Evolutionary conservation across 2,888 invertebrate genomes (phyloP).

Genomic region (Conops quadrifasciatus): DNA sequence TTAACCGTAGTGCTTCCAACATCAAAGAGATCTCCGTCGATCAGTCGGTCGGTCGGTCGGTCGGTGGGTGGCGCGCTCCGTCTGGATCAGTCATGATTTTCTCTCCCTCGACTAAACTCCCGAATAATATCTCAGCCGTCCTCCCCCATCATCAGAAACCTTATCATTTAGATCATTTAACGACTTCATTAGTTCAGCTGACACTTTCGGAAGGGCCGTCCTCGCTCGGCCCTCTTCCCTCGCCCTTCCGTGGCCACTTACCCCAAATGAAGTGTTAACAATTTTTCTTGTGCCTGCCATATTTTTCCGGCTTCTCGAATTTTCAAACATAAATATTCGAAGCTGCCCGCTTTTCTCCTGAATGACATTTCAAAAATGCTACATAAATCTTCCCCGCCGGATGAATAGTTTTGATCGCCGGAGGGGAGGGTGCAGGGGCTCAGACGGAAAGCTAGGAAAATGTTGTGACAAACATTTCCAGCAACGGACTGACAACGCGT

Average conservation of each 20-base stretch:
- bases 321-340: slow-evolving; percentile 31
- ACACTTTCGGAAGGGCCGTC: slow-evolving; percentile 7
- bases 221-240: neutral
- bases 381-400: neutral
- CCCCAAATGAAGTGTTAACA: slow-evolving; percentile 30
- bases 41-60: too few relatives aligned
- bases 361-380: slow-evolving; percentile 10
- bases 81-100: slow-evolving; percentile 20
- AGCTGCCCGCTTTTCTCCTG: slow-evolving; percentile 18
- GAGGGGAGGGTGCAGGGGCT: neutral
- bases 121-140: neutral
- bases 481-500: neutral
- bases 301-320: slow-evolving; percentile 11
- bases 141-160: neutral
- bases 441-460: neutral
- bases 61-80: neutral
- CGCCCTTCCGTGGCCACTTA: neutral
- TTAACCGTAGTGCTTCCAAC: neutral
- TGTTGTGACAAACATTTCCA: neutral
- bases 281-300: slow-evolving; percentile 21
- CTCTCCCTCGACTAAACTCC: neutral
- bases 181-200: slow-evolving; percentile 29
- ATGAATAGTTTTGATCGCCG: too few relatives aligned
- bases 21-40: neutral
- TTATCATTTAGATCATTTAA: slow-evolving; percentile 23